Percentiles rank a stretch among this genome's conserved stretches.
These are phyloP conservation scores for Temnothorax nylanderi DNA, from an alignment of 1,140 invertebrate species.

Conservation along the genomic window DNA sequence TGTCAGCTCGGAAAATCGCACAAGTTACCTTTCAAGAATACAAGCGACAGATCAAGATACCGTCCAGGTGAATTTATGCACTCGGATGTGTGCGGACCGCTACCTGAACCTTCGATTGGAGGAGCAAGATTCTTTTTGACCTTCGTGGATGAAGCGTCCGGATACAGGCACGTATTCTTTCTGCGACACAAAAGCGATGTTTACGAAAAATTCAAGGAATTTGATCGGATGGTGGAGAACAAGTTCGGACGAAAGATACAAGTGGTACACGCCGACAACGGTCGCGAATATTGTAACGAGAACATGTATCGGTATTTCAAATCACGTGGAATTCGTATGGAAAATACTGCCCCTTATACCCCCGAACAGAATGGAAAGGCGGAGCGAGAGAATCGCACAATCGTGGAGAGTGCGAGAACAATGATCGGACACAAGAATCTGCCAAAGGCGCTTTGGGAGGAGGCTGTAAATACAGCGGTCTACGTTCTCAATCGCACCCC, in stretches of 20 bases:
- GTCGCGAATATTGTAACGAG: conserved; percentile 19
- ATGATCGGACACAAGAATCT: conserved; percentile 80
- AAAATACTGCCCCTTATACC: conserved; percentile 76
- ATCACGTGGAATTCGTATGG: not conserved
- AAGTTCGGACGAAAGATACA: not conserved
- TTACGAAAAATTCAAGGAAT: conserved; percentile 2
- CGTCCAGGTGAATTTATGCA: not conserved
- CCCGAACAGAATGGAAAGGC: conserved; percentile 82
- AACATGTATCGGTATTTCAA: not conserved
- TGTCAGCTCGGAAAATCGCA: conserved; percentile 24
- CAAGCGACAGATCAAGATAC: not conserved
- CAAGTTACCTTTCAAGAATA: conserved; percentile 3
- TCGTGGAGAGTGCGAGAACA: conserved; percentile 80
- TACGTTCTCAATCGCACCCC: conserved; percentile 75
- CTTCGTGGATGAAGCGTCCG: conserved; percentile 65
- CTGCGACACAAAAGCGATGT: conserved; percentile 4
- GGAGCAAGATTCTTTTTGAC: conserved; percentile 65
- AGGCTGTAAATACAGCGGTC: conserved; percentile 82
- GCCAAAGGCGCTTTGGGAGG: conserved; percentile 82
- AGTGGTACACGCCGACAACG: not conserved
- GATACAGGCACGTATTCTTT: conserved; percentile 22
- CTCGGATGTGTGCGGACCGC: conserved; percentile 22
- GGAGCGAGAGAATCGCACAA: conserved; percentile 82
- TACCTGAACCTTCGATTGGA: conserved; percentile 54
- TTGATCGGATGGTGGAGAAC: not conserved